These are phyloP conservation scores for Echinops telfairi DNA, from an alignment of 2,113 vertebrate species.

Conservation along the genomic window DNA sequence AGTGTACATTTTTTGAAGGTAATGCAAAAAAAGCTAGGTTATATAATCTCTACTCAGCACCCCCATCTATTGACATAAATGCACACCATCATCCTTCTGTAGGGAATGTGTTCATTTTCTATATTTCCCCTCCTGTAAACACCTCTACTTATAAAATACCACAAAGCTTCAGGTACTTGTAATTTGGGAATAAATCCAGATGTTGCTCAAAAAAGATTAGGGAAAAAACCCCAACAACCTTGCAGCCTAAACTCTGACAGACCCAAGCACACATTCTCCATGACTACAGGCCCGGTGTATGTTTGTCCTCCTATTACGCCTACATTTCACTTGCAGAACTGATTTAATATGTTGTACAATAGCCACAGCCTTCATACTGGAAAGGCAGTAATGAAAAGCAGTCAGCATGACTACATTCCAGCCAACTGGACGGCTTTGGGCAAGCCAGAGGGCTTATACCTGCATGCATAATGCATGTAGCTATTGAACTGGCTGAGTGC, in stretches of 20 bases:
- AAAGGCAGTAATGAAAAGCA: conserved; percentile 76
- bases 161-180: conserved; percentile 72
- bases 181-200: conserved; percentile 81
- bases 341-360: conserved; percentile 76
- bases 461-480: conserved; percentile 39
- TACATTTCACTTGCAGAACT: conserved; percentile 72
- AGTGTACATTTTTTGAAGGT: background rate
- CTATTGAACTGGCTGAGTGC: background rate
- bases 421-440: conserved; percentile 50
- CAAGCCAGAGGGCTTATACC: conserved; percentile 54
- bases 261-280: conserved; percentile 55
- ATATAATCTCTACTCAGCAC: background rate
- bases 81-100: background rate
- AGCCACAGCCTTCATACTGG: conserved; percentile 52
- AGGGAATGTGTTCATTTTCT: conserved; percentile 32
- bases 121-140: conserved; percentile 80
- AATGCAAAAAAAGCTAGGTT: background rate
- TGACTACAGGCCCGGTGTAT: conserved; percentile 20
- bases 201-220: conserved; percentile 63
- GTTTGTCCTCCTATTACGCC: conserved; percentile 32
- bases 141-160: conserved; percentile 79
- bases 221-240: conserved; percentile 24
- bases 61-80: background rate
- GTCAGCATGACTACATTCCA: conserved; percentile 55
- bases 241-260: conserved; percentile 41